Conservation (phyloP, 2,888 invertebrate genomes). For the Brenthis hecate region DNA sequence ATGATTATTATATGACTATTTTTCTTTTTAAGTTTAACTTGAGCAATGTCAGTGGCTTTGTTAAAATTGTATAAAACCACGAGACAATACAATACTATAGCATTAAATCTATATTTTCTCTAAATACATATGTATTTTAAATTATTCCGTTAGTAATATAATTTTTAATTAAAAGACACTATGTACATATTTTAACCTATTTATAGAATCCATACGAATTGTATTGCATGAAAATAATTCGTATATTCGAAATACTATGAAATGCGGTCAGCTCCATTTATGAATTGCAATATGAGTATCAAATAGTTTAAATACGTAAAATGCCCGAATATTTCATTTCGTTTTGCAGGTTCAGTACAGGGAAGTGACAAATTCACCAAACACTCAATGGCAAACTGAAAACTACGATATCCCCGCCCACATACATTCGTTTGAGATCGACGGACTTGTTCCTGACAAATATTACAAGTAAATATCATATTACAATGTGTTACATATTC, state of each 20-base stretch:
- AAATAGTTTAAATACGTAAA: constrained; percentile 1
- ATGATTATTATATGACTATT: too few species aligned
- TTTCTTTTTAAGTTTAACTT: too few species aligned
- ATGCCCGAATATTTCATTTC: constrained; percentile 13
- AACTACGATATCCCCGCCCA: constrained; percentile 91
- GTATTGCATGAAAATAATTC: neutral
- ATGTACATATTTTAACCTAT: constrained; percentile 2
- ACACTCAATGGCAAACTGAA: constrained; percentile 88
- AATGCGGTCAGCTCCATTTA: constrained; percentile 14
- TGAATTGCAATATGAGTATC: constrained; percentile 5
- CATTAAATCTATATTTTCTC: too few species aligned
- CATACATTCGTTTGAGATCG: constrained; percentile 89
- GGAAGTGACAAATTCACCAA: constrained; percentile 61
- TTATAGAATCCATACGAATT: neutral
- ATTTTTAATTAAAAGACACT: constrained; percentile 7
- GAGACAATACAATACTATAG: too few species aligned
- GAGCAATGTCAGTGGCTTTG: too few species aligned
- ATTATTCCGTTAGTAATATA: too few species aligned
- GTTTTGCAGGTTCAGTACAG: constrained; percentile 68
- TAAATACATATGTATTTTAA: too few species aligned
- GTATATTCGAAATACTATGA: neutral
- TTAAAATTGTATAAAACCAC: too few species aligned
- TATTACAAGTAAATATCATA: constrained; percentile 82
- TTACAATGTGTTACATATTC: neutral
- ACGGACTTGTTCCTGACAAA: constrained; percentile 87